Base-by-base conservation (phyloP, 2,888 invertebrate species). In the Drosophila sordidula region DNA sequence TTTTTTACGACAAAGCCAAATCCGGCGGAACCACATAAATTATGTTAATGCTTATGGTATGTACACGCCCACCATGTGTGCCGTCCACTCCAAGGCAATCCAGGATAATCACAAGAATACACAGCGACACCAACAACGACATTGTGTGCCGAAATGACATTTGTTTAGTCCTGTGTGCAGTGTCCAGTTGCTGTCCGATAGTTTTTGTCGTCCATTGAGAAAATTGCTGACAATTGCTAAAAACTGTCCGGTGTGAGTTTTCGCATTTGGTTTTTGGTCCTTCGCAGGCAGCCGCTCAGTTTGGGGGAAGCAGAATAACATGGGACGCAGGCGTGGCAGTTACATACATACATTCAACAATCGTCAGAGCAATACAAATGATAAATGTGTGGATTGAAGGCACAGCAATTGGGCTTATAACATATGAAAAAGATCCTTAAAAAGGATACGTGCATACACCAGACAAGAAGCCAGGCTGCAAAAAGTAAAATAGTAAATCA, bases 21-120 rank as follows among this genome's bases (percentile, higher is more conserved):
- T 88, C 81, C 88, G 78, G 87, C 89, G 90, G 89, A 90, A 91
- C 91, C 91, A 90, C 91, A 90, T 90, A 90, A 90, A 90, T 91
- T 90, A 90, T 90, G 91, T 90, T 90, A 90, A 90, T 91, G 87
- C 90, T 80, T 77, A 76, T 76, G 80, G 76, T 78, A 80, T 90
- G 88, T 68, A 82, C 88, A 90, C 90, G 90, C 90, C 91, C 91
- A 87, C 87, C 75, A 84, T 78, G 80, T 82, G 75, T 51, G 63
- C 45, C 54, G 45, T 41, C 32, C 29, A 34, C 50, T 57, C 41
- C 45, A 36, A 56, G 64, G 47, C 57, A 58, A 69, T 64, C 85
- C 76, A 68, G 78, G 71, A 85, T 81, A 82, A 89, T 83, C 87
- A 87, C 77, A 86, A 90, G 82, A 80, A 79, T 80, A 87, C 83